phyloP scores from a whole-genome alignment of 2,888 invertebrate species.

The Merodon equestris region DNA sequence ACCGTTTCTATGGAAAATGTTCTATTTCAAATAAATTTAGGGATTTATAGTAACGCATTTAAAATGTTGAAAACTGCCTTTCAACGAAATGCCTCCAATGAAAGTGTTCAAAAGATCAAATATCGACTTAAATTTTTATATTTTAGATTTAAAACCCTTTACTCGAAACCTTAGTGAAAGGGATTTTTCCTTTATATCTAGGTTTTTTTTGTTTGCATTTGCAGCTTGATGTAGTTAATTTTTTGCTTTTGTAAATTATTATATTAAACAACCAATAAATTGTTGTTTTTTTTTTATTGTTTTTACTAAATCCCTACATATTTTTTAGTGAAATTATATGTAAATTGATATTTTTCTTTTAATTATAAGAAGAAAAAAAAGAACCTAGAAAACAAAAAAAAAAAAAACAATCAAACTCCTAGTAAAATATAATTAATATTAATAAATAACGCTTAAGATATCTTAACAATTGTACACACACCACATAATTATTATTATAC shows the following conservation, averaged over 20 bases:
- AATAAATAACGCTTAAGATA: slow-evolving; percentile 33
- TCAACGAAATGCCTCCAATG: no score
- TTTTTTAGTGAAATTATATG: slow-evolving; percentile 42
- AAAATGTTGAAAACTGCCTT: no score
- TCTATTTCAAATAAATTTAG: no score
- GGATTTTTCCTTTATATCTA: no score
- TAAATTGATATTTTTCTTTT: slow-evolving; percentile 32
- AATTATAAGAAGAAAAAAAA: no score
- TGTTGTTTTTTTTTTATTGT: slow-evolving; percentile 19
- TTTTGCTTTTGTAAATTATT: no score
- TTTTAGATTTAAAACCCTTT: background rate
- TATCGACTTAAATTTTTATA: background rate
- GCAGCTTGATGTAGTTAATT: slow-evolving; percentile 17
- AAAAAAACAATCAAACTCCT: slow-evolving; percentile 33
- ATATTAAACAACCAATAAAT: no score
- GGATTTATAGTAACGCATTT: no score
- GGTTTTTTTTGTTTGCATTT: slow-evolving; percentile 27
- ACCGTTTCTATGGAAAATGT: no score
- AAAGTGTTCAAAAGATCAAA: no score
- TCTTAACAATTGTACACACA: slow-evolving; percentile 57
- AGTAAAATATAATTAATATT: slow-evolving; percentile 46
- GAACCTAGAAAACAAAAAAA: slow-evolving; percentile 5
- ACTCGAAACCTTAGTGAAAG: no score
- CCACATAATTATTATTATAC: slow-evolving; percentile 45
- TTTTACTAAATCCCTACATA: slow-evolving; percentile 41